A percentile compares a stretch with the other conserved stretches of the same genome.
Conservation (phyloP, 2,113 vertebrate species). For the Natator depressus region DNA sequence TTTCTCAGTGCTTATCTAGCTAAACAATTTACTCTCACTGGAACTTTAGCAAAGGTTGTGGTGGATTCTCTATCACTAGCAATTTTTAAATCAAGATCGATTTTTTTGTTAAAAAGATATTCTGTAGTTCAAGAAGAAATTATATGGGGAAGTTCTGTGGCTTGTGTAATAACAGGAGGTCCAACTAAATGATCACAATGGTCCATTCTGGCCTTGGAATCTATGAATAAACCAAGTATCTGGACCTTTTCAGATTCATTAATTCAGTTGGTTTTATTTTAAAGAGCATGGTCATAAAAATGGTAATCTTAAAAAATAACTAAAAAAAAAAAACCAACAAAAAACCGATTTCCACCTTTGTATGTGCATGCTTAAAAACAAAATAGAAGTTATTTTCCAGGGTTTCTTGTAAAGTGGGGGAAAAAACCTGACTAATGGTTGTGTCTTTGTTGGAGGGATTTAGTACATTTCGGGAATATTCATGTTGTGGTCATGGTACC, state of each 20-base stretch:
- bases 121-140: no score
- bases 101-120: no score
- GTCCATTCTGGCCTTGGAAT: no score
- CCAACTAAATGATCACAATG: no score
- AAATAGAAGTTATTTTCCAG: neutral
- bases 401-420: neutral
- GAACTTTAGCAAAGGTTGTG: neutral
- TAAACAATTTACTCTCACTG: neutral
- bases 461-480: neutral
- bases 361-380: neutral
- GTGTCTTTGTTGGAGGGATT: neutral
- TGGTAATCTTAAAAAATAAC: neutral
- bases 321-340: neutral
- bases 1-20: neutral
- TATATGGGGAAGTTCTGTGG: no score
- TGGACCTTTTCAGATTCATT: accelerated
- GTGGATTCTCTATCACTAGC: neutral
- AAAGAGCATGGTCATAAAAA: accelerated
- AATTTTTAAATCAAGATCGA: no score
- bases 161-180: no score
- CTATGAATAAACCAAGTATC: neutral
- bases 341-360: neutral
- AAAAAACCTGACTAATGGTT: neutral
- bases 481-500: conserved; percentile 38
- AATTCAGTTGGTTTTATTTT: neutral